These are phyloP conservation scores for Diplosoma virens DNA, from an alignment of 23 tunicate species.

Conservation along the genomic window DNA sequence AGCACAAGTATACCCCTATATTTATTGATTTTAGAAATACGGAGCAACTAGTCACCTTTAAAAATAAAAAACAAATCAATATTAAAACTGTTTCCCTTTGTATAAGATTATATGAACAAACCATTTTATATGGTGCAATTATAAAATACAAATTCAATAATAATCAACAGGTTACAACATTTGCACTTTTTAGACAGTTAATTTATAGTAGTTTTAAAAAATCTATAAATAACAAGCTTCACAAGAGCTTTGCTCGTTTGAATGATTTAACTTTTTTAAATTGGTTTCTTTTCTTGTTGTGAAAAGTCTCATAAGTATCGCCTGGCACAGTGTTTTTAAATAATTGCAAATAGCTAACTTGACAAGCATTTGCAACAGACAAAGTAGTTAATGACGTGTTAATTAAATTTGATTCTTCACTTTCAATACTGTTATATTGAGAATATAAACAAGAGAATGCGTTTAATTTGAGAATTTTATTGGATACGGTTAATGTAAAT, in stretches of 20 bases:
- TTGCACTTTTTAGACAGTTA: too few relatives aligned
- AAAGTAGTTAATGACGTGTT: background rate
- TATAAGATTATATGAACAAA: too few relatives aligned
- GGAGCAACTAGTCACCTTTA: too few relatives aligned
- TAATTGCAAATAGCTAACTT: conserved; percentile 6
- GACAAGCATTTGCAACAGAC: background rate
- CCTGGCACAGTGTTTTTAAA: conserved; percentile 45
- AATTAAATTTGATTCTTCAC: background rate
- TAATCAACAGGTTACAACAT: too few relatives aligned
- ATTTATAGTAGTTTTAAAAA: background rate
- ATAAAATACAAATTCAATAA: too few relatives aligned
- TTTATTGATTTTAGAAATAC: too few relatives aligned
- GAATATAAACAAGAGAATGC: background rate
- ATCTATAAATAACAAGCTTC: background rate
- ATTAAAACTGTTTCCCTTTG: too few relatives aligned
- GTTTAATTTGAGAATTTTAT: background rate
- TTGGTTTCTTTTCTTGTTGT: conserved; percentile 25
- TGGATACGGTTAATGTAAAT: background rate
- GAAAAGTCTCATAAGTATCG: conserved; percentile 42
- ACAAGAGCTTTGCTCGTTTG: background rate
- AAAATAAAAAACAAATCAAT: too few relatives aligned
- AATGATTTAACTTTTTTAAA: conserved; percentile 8
- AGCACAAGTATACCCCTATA: too few relatives aligned
- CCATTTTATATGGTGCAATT: too few relatives aligned
- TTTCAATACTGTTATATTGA: background rate